phyloP scores from a whole-genome alignment of 2,113 vertebrate species.

The Verasper variegatus region DNA sequence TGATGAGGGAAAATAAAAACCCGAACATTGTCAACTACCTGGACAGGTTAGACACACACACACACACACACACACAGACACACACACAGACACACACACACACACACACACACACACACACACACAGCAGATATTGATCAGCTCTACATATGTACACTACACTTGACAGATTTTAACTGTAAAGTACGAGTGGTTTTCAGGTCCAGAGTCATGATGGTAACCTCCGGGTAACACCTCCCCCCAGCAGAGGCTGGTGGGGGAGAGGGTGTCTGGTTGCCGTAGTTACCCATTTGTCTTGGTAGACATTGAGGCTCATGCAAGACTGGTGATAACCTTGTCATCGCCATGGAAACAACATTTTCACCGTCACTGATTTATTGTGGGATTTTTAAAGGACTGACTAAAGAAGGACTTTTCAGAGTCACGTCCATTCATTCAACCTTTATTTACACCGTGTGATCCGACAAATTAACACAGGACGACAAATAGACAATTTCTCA shows the following conservation, averaged over 20 bases:
- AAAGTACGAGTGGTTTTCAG: not conserved
- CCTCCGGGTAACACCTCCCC: not conserved
- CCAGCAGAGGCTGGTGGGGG: not conserved
- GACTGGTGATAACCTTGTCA: conserved; percentile 19
- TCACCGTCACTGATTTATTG: conserved; percentile 30
- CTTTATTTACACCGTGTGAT: too few species aligned
- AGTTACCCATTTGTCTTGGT: conserved; percentile 36
- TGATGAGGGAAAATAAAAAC: conserved; percentile 99
- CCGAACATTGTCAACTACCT: conserved; percentile 98
- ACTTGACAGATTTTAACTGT: not conserved
- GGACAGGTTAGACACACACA: conserved; percentile 87
- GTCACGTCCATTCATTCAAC: too few species aligned
- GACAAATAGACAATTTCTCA: too few species aligned
- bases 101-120: too few species aligned
- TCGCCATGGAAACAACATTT: conserved; percentile 50
- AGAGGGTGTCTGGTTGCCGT: conserved; percentile 37
- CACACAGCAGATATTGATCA: not conserved
- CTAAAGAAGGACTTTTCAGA: not conserved
- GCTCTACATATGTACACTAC: not conserved
- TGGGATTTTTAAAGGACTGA: too few species aligned
- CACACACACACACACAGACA: not conserved
- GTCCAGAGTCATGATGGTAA: conserved; percentile 35
- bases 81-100: too few species aligned
- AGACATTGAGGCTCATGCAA: conserved; percentile 5
- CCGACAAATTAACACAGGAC: too few species aligned